Conservation (phyloP, 2,113 vertebrate genomes). For the Crocuta crocuta region DNA sequence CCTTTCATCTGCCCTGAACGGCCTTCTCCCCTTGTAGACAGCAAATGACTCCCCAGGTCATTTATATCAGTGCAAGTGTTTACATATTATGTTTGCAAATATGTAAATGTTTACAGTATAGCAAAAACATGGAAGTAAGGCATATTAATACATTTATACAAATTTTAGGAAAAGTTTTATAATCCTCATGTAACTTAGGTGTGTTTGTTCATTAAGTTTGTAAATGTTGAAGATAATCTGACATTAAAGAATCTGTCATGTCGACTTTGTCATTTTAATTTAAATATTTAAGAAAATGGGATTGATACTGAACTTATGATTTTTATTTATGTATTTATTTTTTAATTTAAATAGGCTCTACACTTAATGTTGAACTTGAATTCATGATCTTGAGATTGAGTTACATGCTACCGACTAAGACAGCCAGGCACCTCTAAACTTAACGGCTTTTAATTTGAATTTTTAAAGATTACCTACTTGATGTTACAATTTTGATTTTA, state of each 20-base stretch:
- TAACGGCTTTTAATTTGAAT: not conserved
- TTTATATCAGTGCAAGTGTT: not conserved
- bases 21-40: not conserved
- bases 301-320: not conserved
- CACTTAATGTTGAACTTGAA: not conserved
- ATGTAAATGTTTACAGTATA: not conserved
- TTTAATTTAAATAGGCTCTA: not conserved
- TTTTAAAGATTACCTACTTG: not conserved
- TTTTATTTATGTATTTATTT: not conserved
- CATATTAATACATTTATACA: not conserved
- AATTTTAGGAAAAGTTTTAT: not conserved
- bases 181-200: not conserved
- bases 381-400: not conserved
- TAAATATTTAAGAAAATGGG: not conserved
- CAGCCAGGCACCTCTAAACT: not conserved
- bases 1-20: not conserved
- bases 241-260: not conserved
- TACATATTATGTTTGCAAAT: not conserved
- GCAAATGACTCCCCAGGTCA: not conserved
- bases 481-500: slow-evolving; percentile 5
- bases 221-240: not conserved
- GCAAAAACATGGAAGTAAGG: not conserved
- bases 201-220: not conserved
- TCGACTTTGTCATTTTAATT: not conserved
- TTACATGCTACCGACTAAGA: not conserved